Evolutionary conservation across 2,797 vertebrate genomes (phyloP), one percentile per base, ranked within the genome.

Genomic region (Amniataba percoides): DNA sequence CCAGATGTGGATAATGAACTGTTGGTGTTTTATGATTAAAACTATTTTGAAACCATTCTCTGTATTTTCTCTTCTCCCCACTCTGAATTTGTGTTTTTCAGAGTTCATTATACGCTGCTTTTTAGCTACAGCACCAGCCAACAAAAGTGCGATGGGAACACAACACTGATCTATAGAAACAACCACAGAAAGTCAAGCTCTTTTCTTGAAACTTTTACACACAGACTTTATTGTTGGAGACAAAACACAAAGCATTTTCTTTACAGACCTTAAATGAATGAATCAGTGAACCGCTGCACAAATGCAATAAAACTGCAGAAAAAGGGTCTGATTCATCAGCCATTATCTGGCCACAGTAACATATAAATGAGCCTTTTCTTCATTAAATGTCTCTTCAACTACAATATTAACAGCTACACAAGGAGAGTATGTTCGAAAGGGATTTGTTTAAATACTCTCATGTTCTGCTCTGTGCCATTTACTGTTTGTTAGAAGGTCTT

Each of bases 1-100:
- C 77, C 83, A 80, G 56, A 70, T 87, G 86, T 85, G 77, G 78
- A 87, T 80, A 57, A 74, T 39, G 27, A 64, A 78, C 52, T 78
- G 62, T 79, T 84, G 56, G 53, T 78, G 70, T 89, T 85, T 82
- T 84, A 70, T 68, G 76, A 91, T 88, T 92, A 91, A 93, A 93
- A 23, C 25, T 81, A 71, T 82, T 90, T 87, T 82, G 61, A 92
- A 89, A 81, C 67, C 72, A 61, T 43, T 19, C 39, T 63, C 45
- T 64, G 13, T 11, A 31, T 45, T 78, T 63, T 19, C 25, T 64
- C 49, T 52, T 62, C 16, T 53, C 39, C 52, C 7, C 2, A 19
- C 11, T 51, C 66, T 49, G 61, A 14, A 59, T 39, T 5, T 77
- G 36, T 13, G 27, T 53, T 18, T 16, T 42, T 43, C 16, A 2